Evolutionary conservation across 2,888 invertebrate genomes (phyloP), one percentile per base, ranked within the genome.

Genomic region (Lepidocyrtinus sp.): DNA sequence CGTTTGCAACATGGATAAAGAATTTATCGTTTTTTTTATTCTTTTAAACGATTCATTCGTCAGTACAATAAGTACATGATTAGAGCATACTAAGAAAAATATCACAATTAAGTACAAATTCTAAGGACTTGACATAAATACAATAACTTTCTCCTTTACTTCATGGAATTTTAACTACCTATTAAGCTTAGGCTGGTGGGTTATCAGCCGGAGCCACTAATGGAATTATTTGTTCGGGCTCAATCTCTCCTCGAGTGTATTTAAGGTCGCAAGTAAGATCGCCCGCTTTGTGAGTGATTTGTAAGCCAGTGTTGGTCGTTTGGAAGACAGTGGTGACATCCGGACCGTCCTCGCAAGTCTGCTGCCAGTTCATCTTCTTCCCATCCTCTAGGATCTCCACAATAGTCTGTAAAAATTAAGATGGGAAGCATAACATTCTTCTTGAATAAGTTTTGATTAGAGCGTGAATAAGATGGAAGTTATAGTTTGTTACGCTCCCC

Each of bases 291-390:
- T 64, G 68, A 1, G 24, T 21, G 62, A 75, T 36, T 12, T 15
- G 64, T 12, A 72, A 67, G 22, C 72, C 79, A 24, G 24, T 21
- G 21, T 59, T 61, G 7, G 59, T 73, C 2, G 69, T 17, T 21
- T 75, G 62, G 3, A 81, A 74, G 1, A 70, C 74, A n/a, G 78
- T 81, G 5, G 24, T 74, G 0, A 85, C 84, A 69, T 78, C 70
- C 1, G 82, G 77, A 15, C 85, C 85, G 46, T 83, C 75, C 0
- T 81, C 73, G 27, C 85, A 85, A 12, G 21, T 50, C 55, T 85
- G 85, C 25, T 19, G 19, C 24, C 67, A 63, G 12, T 82, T 68
- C 62, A 77, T 70, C 1, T 80, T 45, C 19, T 74, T 77, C 0
- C 74, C 73, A 9, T 76, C 63, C 0, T 72, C 76, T 0, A 77